These are phyloP conservation scores for Tenualosa thibaudeaui DNA, from an alignment of 2,797 vertebrate genomes.

Conservation along the genomic window DNA sequence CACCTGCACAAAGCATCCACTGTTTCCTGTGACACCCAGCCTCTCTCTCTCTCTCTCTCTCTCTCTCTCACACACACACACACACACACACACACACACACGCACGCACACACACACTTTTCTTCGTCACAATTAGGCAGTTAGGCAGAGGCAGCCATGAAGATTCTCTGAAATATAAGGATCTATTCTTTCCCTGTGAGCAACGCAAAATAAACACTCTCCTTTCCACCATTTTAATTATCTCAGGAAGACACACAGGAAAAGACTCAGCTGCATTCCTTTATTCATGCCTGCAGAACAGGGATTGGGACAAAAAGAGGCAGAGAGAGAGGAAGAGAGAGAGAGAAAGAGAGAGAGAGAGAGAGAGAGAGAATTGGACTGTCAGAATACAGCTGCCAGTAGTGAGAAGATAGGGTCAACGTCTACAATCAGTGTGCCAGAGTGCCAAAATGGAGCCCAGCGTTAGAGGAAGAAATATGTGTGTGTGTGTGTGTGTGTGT, in stretches of 20 bases:
- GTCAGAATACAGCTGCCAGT: not conserved
- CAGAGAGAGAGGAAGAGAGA: not conserved
- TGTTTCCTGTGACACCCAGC: slow-evolving; percentile 11
- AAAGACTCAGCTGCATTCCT: not conserved
- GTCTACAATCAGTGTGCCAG: not conserved
- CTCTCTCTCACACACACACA: not conserved
- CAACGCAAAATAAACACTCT: not conserved
- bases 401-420: not conserved
- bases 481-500: too few relatives aligned
- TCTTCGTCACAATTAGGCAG: not conserved
- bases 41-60: not conserved
- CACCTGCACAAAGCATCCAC: slow-evolving; percentile 15
- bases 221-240: not conserved
- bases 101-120: not conserved
- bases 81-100: not conserved
- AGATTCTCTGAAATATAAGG: not conserved
- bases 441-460: not conserved
- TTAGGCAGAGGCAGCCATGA: not conserved
- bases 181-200: not conserved
- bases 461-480: not conserved
- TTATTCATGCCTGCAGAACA: not conserved
- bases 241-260: not conserved
- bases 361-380: not conserved
- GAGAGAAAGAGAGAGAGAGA: not conserved
- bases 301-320: not conserved